Evolutionary conservation across 64 coral and sea anemone species (phyloP), one percentile per base, ranked within the genome.

Genomic region (Orbicella faveolata): DNA sequence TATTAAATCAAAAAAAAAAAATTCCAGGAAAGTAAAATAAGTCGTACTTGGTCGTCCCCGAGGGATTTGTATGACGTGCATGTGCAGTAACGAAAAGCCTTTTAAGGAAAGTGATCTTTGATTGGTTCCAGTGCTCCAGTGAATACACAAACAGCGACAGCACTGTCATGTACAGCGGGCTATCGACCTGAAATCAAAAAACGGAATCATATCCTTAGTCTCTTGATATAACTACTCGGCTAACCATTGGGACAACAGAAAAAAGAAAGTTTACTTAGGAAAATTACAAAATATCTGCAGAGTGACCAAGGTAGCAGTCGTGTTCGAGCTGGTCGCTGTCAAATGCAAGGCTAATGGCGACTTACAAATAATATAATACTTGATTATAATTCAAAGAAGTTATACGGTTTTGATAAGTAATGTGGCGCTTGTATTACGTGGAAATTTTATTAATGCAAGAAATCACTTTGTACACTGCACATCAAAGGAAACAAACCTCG

Each of bases 81-180:
- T 99, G 97, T 23, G 89, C 94, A 73, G 93, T 79, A 15, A 94
- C 84, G 13, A 99, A 25, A 30, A 99, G 78, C 79, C 97, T 90
- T 89, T 86, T 95, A 11, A 95, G 85, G 68, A 96, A 99, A 3
- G 79, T 93, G 34, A 93, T 39, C 35, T 94, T 88, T 0, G 67
- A 79, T 48, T 99, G 88, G 44, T 89, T 90, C 97, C 97, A 99
- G 41, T 99, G 88, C 1, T 99, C 94, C 65, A 95, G 72, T 4
- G 97, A 99, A 63, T 99, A 95, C 23, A 95, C 94, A 74, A 99
- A 99, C 78, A 99, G 89, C 3, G 97, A 99, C 36, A 99, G 66
- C 5, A 96, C 55, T 54, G 88, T 95, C 52, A 93, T 34, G 73
- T 93, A 99, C 53, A 95, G 63, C 14, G 97, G 91, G 77, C 96